Conservation (phyloP, 2,888 invertebrate genomes). For the Meandrusa payeni region DNA sequence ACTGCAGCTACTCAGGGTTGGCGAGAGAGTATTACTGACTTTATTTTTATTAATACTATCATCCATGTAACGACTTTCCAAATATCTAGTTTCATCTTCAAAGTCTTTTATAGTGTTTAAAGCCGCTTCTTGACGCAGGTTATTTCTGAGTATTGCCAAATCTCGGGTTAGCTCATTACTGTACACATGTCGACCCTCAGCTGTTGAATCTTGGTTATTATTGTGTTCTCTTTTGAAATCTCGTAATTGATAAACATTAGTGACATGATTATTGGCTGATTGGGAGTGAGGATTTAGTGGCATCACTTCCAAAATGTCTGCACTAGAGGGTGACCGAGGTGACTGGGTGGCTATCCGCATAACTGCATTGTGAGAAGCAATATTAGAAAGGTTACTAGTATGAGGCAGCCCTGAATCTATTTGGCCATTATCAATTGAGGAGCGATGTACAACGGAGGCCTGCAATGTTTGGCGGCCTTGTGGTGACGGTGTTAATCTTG, state of each 20-base stretch:
- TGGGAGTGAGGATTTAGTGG: constrained; percentile 69
- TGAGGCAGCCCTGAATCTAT: constrained; percentile 43
- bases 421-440: constrained; percentile 67
- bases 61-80: constrained; percentile 58
- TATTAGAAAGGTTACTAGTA: constrained; percentile 48
- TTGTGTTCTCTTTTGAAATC: constrained; percentile 80
- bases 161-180: constrained; percentile 70
- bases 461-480: constrained; percentile 65
- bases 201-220: constrained; percentile 60
- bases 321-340: constrained; percentile 78
- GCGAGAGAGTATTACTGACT: constrained; percentile 51
- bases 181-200: constrained; percentile 57
- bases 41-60: constrained; percentile 35
- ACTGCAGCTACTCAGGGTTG: constrained; percentile 66
- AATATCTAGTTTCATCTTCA: constrained; percentile 63
- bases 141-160: constrained; percentile 62
- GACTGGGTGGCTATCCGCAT: constrained; percentile 48
- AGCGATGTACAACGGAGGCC: constrained; percentile 66
- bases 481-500: constrained; percentile 59
- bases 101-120: constrained; percentile 62
- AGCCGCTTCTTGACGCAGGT: constrained; percentile 55
- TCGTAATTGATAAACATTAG: constrained; percentile 78
- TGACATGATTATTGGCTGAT: constrained; percentile 58
- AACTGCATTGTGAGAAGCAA: constrained; percentile 37
- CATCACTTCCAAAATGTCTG: constrained; percentile 78